A percentile compares a stretch with the other conserved stretches of the same genome.
Conservation (phyloP, 1,140 invertebrate species). For the Orussus abietinus region DNA sequence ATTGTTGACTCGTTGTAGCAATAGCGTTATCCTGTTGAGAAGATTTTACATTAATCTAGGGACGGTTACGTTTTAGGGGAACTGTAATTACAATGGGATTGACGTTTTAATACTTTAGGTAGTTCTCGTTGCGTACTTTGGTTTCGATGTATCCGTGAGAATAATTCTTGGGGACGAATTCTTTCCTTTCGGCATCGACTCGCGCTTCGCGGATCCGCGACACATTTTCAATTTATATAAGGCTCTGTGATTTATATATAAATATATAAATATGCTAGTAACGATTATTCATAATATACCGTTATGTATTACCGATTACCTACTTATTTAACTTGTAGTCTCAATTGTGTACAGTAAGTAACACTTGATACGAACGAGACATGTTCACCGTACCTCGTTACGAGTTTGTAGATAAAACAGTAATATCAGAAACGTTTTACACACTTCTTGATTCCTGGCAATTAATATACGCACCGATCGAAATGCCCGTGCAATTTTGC, state of each 20-base stretch:
- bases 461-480: conserved; percentile 3
- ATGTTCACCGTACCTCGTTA: neutral
- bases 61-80: neutral
- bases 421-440: conserved; percentile 8
- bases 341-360: conserved; percentile 23
- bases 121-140: neutral
- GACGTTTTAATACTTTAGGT: no score
- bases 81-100: neutral
- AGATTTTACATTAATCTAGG: neutral
- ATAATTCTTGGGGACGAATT: conserved; percentile 2
- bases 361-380: conserved; percentile 3
- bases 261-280: conserved; percentile 14
- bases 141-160: neutral
- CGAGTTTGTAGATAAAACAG: conserved; percentile 17
- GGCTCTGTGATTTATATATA: conserved; percentile 23
- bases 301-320: conserved; percentile 13
- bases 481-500: no score
- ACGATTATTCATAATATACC: conserved; percentile 15
- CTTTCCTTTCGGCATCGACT: neutral
- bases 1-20: neutral
- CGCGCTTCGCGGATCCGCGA: conserved; percentile 6
- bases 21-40: no score
- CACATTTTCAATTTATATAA: conserved; percentile 24
- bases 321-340: conserved; percentile 21
- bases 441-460: conserved; percentile 7